phyloP scores from a whole-genome alignment of 2,888 invertebrate species.

The Microdon myrmicae region DNA sequence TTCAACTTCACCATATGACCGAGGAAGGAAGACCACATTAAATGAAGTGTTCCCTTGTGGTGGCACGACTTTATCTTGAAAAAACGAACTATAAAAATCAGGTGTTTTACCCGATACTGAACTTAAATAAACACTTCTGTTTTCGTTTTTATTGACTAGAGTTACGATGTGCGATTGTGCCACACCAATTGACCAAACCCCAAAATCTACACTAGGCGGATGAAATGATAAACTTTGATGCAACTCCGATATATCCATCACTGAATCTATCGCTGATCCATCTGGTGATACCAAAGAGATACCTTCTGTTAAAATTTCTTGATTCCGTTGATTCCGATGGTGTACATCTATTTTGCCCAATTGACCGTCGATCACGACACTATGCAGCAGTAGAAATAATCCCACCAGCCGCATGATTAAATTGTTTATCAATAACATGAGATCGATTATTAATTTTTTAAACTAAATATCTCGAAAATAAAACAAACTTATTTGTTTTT shows the following conservation, averaged over 20 bases:
- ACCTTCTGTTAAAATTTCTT: slow-evolving; percentile 32
- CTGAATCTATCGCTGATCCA: slow-evolving; percentile 9
- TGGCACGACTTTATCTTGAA: slow-evolving; percentile 93
- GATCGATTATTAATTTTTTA: too few relatives aligned
- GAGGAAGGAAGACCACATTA: slow-evolving; percentile 94
- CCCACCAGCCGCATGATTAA: slow-evolving; percentile 36
- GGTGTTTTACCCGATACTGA: slow-evolving; percentile 94
- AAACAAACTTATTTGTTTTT: too few relatives aligned
- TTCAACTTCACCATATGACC: slow-evolving; percentile 87
- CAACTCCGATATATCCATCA: slow-evolving; percentile 55
- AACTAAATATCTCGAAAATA: too few relatives aligned
- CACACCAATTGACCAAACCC: slow-evolving; percentile 81
- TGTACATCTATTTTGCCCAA: slow-evolving; percentile 38
- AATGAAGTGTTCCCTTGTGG: slow-evolving; percentile 94
- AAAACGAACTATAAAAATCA: slow-evolving; percentile 97
- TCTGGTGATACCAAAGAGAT: slow-evolving; percentile 20
- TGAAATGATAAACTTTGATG: slow-evolving; percentile 64
- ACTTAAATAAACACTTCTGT: slow-evolving; percentile 88
- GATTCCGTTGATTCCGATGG: slow-evolving; percentile 31
- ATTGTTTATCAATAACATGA: too few relatives aligned
- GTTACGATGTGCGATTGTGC: slow-evolving; percentile 88
- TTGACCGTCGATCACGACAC: slow-evolving; percentile 42
- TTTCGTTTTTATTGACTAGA: slow-evolving; percentile 85
- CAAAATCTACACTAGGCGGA: slow-evolving; percentile 70
- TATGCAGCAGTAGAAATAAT: slow-evolving; percentile 41